Evolutionary conservation across 1,140 invertebrate species (phyloP).

Genomic region (Coenobita brevimanus): DNA sequence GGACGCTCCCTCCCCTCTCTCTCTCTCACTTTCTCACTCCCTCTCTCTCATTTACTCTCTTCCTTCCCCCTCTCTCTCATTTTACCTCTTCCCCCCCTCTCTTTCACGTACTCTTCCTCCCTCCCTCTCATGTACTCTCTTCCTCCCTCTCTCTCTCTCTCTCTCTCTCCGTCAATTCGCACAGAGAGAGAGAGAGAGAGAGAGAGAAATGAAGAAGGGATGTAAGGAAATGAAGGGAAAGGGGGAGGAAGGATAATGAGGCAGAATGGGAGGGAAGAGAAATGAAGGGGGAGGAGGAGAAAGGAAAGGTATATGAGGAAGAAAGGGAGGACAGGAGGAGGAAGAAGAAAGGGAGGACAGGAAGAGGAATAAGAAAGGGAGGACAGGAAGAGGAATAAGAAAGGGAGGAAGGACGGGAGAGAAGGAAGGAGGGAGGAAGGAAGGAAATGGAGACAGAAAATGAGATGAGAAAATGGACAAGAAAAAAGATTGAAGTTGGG

Average conservation of each 20-base stretch:
- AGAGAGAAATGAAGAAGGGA: not conserved
- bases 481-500: not conserved
- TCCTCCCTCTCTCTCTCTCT: constrained; percentile 4
- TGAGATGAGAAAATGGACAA: no score
- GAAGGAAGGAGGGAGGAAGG: not conserved
- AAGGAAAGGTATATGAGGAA: not conserved
- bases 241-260: not conserved
- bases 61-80: constrained; percentile 30
- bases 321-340: not conserved
- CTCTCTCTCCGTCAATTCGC: not conserved
- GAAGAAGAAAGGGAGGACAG: not conserved
- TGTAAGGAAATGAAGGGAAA: not conserved
- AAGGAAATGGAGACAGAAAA: not conserved
- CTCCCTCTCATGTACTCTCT: not conserved
- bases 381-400: not conserved
- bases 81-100: constrained; percentile 49
- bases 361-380: no score
- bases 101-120: not conserved
- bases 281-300: not conserved
- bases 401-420: not conserved
- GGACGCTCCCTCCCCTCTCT: not conserved
- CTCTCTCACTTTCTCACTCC: constrained; percentile 14
- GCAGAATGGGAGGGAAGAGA: not conserved
- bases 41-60: not conserved
- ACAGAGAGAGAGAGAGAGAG: no score